Evolutionary conservation across 2,113 vertebrate genomes (phyloP).

Genomic region (Megaleporinus macrocephalus): DNA sequence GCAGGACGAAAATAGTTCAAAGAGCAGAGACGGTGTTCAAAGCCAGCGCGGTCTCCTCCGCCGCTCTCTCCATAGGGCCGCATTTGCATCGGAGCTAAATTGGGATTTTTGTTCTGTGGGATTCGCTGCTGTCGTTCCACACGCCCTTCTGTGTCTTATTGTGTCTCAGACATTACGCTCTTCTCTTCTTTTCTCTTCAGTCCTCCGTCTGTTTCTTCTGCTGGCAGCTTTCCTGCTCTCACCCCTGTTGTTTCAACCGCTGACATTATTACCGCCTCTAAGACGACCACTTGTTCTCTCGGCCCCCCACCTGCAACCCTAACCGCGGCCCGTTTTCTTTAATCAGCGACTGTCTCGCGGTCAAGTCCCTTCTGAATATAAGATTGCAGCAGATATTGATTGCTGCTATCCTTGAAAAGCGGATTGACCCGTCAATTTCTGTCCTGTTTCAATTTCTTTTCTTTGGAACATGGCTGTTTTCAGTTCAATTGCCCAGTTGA

Average conservation of each 20-base stretch:
- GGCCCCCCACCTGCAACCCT: constrained; percentile 20
- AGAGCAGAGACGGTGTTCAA: not conserved
- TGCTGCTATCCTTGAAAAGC: not conserved
- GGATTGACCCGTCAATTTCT: not conserved
- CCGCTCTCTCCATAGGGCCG: too few relatives aligned
- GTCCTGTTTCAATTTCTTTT: too few relatives aligned
- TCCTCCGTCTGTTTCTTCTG: not conserved
- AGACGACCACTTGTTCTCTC: not conserved
- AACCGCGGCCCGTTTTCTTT: not conserved
- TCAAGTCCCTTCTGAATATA: not conserved
- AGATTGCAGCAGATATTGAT: not conserved
- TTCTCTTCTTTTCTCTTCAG: not conserved
- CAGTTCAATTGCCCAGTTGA: too few relatives aligned
- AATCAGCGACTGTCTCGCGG: not conserved
- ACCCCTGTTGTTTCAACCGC: not conserved
- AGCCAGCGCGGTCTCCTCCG: not conserved
- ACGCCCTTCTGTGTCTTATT: not conserved
- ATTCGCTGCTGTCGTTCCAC: not conserved
- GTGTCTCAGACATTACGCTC: too few relatives aligned
- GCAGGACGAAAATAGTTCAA: not conserved
- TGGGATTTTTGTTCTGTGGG: not conserved
- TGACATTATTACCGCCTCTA: not conserved
- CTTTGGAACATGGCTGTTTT: too few relatives aligned
- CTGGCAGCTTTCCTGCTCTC: not conserved
- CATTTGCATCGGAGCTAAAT: not conserved